These are phyloP conservation scores for Paracentrotus lividus DNA, from an alignment of 53 echinoderm and acorn worm species.

Conservation along the genomic window DNA sequence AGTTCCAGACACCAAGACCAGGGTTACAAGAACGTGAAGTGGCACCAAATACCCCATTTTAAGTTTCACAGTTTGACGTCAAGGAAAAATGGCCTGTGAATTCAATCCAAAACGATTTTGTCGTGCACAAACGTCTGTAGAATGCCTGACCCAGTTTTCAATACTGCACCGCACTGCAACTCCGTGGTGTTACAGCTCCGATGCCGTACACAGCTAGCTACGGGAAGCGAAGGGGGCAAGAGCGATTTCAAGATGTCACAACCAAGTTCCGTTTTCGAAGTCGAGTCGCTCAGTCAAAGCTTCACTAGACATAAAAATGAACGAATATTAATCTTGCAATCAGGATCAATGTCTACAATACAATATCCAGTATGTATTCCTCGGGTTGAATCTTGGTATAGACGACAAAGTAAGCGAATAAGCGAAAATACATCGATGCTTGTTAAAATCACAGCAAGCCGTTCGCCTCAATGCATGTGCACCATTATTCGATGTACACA, in stretches of 20 bases:
- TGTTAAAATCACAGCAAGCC: slow-evolving; percentile 25
- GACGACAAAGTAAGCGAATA: background rate
- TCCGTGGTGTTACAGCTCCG: background rate
- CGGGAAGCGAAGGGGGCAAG: background rate
- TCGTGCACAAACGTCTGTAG: background rate
- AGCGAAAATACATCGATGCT: slow-evolving; percentile 12
- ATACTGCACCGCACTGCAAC: background rate
- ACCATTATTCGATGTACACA: too few species aligned
- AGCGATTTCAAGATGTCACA: slow-evolving; percentile 25
- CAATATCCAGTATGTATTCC: slow-evolving; percentile 34
- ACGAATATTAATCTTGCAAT: background rate
- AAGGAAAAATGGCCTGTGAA: background rate
- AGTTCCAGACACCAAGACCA: slow-evolving; percentile 48
- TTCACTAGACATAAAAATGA: background rate
- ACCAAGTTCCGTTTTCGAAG: slow-evolving; percentile 20
- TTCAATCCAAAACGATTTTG: slow-evolving; percentile 19
- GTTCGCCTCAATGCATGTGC: background rate
- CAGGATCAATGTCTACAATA: background rate
- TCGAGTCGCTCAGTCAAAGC: background rate
- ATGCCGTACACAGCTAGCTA: slow-evolving; percentile 6
- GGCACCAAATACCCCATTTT: slow-evolving; percentile 55
- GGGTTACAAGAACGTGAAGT: slow-evolving; percentile 20
- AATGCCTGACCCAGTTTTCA: slow-evolving; percentile 52
- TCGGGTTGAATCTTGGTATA: background rate
- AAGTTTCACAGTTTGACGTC: slow-evolving; percentile 60